A percentile compares a stretch with the other conserved stretches of the same genome.
Conservation (phyloP, 2,113 vertebrate species). For the Limanda limanda region DNA sequence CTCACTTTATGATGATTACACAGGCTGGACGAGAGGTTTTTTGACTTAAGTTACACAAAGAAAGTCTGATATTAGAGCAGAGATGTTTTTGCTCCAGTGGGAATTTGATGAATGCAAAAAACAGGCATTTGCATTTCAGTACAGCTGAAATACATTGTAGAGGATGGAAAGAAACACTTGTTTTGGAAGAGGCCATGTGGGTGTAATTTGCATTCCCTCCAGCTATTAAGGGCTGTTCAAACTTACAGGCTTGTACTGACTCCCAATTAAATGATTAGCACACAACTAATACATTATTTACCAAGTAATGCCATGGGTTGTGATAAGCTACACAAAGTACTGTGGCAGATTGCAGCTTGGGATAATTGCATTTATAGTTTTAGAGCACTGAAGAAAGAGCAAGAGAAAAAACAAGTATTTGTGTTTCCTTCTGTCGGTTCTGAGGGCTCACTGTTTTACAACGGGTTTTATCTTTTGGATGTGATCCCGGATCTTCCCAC, state of each 20-base stretch:
- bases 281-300: neutral
- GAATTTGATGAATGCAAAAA: slow-evolving; percentile 36
- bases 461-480: neutral
- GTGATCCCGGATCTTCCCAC: neutral
- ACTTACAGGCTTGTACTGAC: neutral
- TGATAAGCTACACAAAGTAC: neutral
- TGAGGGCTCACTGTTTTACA: neutral
- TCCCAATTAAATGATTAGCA: neutral
- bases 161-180: slow-evolving; percentile 1
- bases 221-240: neutral
- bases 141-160: neutral
- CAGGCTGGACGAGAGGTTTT: slow-evolving; percentile 19
- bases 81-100: slow-evolving; percentile 19
- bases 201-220: neutral
- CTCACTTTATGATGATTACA: slow-evolving; percentile 37
- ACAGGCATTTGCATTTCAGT: neutral
- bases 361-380: neutral
- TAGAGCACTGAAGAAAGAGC: neutral
- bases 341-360: neutral
- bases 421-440: neutral
- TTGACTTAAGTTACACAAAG: slow-evolving; percentile 24
- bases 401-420: neutral
- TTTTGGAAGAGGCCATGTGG: slow-evolving; percentile 3
- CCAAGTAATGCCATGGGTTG: neutral
- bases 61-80: slow-evolving; percentile 7